These are phyloP conservation scores for Stenodema calcarata DNA, from an alignment of 2,888 invertebrate genomes.

Conservation along the genomic window DNA sequence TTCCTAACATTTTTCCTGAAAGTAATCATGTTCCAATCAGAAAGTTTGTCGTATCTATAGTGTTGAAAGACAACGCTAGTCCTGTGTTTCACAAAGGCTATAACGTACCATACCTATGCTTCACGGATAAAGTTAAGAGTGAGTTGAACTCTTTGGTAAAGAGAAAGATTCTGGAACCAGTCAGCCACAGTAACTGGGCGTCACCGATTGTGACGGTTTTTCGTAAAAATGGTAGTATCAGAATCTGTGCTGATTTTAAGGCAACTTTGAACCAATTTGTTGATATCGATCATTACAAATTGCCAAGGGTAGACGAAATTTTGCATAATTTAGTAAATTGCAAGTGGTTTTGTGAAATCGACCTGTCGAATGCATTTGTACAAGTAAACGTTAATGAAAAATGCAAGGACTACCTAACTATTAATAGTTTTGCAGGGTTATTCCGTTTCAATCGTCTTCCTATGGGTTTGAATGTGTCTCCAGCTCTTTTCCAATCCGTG, in stretches of 20 bases:
- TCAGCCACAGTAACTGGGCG: slow-evolving; percentile 55
- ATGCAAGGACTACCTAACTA: not conserved
- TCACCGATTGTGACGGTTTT: slow-evolving; percentile 59
- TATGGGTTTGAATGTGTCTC: not conserved
- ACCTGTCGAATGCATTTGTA: too few species aligned
- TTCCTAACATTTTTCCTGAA: too few species aligned
- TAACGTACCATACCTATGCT: not conserved
- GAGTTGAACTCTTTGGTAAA: not conserved
- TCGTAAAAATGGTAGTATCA: slow-evolving; percentile 56
- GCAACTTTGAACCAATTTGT: slow-evolving; percentile 57
- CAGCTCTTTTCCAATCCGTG: not conserved
- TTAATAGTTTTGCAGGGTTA: not conserved
- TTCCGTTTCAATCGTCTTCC: not conserved
- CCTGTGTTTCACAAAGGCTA: too few species aligned
- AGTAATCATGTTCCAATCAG: too few species aligned
- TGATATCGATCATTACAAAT: slow-evolving; percentile 58
- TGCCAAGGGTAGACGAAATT: slow-evolving; percentile 59
- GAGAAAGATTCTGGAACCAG: not conserved
- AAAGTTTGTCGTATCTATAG: too few species aligned
- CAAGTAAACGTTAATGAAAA: too few species aligned
- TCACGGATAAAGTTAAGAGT: too few species aligned
- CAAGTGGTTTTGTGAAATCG: slow-evolving; percentile 32
- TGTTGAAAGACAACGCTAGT: too few species aligned
- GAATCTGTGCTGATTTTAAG: slow-evolving; percentile 60
- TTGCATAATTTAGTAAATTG: slow-evolving; percentile 56